phyloP scores from a whole-genome alignment of 1,140 invertebrate species.

The Cydia pomonella region DNA sequence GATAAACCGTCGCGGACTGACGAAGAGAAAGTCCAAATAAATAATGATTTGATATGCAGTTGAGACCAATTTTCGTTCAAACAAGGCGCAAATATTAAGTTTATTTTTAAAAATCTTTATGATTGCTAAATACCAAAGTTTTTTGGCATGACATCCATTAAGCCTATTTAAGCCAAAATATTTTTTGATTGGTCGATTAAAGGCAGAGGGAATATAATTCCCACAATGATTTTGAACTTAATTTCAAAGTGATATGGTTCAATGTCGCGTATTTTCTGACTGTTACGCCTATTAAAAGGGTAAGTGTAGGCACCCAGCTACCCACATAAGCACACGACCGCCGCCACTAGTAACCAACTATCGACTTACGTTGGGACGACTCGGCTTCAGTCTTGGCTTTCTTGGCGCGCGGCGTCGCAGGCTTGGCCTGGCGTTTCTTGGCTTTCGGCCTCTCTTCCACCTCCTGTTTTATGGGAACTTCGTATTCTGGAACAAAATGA shows the following conservation, averaged over 20 bases:
- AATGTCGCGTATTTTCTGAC: background rate
- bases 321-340: conserved; percentile 49
- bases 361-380: conserved; percentile 65
- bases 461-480: conserved; percentile 58
- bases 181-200: too few species aligned
- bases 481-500: conserved; percentile 58
- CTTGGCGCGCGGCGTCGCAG: conserved; percentile 55
- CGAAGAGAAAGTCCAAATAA: too few species aligned
- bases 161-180: background rate
- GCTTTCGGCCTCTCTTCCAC: conserved; percentile 49
- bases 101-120: too few species aligned
- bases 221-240: background rate
- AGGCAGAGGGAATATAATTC: background rate
- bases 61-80: too few species aligned
- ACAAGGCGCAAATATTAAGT: too few species aligned
- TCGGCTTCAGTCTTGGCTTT: conserved; percentile 54
- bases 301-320: conserved; percentile 19
- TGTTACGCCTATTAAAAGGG: background rate
- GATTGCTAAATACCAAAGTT: too few species aligned
- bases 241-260: background rate
- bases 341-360: conserved; percentile 46
- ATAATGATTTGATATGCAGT: too few species aligned
- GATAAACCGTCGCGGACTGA: too few species aligned
- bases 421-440: conserved; percentile 55
- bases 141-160: too few species aligned